These are phyloP conservation scores for Xylota segnis DNA, from an alignment of 2,888 invertebrate species.

Conservation along the genomic window DNA sequence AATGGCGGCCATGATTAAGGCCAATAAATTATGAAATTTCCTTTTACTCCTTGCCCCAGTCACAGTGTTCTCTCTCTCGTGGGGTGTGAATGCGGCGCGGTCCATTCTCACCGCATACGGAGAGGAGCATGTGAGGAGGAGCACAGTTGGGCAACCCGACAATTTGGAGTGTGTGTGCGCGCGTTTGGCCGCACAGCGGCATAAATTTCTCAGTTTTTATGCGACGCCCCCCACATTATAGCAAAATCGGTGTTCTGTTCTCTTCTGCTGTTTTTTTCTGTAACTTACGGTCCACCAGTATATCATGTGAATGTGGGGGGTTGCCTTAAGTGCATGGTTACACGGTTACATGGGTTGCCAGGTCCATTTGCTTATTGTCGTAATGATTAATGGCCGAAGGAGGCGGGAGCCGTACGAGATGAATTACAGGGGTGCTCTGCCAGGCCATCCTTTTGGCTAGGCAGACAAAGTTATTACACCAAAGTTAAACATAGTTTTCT, in stretches of 20 bases:
- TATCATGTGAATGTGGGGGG: conserved; percentile 65
- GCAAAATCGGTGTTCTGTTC: conserved; percentile 55
- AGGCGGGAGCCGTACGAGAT: conserved; percentile 47
- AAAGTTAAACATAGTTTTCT: conserved; percentile 5
- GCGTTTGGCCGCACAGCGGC: conserved; percentile 52
- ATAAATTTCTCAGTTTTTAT: conserved; percentile 61
- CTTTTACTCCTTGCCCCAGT: not conserved
- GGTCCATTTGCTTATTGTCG: conserved; percentile 69
- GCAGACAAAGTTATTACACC: not conserved
- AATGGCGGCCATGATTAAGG: conserved; percentile 74
- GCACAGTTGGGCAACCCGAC: conserved; percentile 36
- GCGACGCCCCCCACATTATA: conserved; percentile 70
- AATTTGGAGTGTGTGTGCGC: conserved; percentile 42
- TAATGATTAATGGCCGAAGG: conserved; percentile 65
- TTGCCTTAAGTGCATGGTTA: conserved; percentile 58
- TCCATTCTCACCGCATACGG: conserved; percentile 29
- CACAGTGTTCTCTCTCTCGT: conserved; percentile 24
- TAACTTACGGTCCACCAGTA: conserved; percentile 11
- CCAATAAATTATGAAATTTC: conserved; percentile 75
- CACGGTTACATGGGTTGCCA: conserved; percentile 56
- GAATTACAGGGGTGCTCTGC: conserved; percentile 26
- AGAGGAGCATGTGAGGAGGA: conserved; percentile 34
- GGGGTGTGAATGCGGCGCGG: conserved; percentile 63
- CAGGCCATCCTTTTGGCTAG: conserved; percentile 10
- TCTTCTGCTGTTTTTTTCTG: not conserved